Evolutionary conservation across 2,888 invertebrate species (phyloP).

Genomic region (Tridacna crocea): DNA sequence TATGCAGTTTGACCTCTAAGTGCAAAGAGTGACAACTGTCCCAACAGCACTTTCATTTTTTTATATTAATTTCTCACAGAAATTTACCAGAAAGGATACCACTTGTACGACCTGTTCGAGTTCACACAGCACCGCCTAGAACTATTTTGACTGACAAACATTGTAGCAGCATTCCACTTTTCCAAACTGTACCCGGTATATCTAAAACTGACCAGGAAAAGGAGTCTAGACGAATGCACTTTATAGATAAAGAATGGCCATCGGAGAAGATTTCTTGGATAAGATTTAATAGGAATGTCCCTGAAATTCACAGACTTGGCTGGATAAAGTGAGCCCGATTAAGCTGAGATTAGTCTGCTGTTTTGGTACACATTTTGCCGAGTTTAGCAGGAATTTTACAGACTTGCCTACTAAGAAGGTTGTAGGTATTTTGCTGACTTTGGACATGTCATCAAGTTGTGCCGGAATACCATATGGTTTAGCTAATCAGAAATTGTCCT

Average conservation of each 20-base stretch:
- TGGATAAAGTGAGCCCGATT: slow-evolving; percentile 19
- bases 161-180: slow-evolving; percentile 6
- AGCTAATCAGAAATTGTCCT: too few relatives aligned
- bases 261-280: slow-evolving; percentile 31
- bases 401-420: too few relatives aligned
- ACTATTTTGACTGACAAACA: slow-evolving; percentile 3
- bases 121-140: slow-evolving; percentile 21
- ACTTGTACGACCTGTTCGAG: slow-evolving; percentile 1
- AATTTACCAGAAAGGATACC: slow-evolving; percentile 23
- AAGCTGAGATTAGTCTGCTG: not conserved
- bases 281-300: slow-evolving; percentile 14
- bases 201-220: slow-evolving; percentile 7
- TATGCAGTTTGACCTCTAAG: too few relatives aligned
- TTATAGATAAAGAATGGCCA: slow-evolving; percentile 27
- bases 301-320: slow-evolving; percentile 22
- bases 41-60: too few relatives aligned
- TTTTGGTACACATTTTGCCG: too few relatives aligned
- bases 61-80: slow-evolving; percentile 9
- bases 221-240: slow-evolving; percentile 25
- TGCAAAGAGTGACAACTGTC: too few relatives aligned
- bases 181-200: not conserved
- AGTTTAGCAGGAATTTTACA: too few relatives aligned
- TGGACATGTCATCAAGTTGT: too few relatives aligned
- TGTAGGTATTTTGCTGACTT: too few relatives aligned
- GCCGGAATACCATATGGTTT: too few relatives aligned